Percentiles rank a stretch among this genome's conserved stretches.
Evolutionary conservation across 2,888 invertebrate species (phyloP).

Genomic region (Agrochola litura): DNA sequence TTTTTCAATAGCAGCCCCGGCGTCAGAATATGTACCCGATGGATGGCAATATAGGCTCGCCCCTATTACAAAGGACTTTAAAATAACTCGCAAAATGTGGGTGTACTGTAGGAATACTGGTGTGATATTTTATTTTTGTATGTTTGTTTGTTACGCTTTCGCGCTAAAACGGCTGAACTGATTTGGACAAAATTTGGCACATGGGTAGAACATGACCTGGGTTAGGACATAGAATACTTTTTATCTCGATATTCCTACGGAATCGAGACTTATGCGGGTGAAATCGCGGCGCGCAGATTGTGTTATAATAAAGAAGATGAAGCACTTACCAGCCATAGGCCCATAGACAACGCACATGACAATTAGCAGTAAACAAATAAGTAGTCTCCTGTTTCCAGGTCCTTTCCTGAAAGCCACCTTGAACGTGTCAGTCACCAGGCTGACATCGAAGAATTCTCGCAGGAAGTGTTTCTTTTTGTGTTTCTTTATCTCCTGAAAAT

Average conservation of each 20-base stretch:
- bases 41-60: background rate
- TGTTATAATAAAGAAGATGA: background rate
- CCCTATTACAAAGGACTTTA: too few relatives aligned
- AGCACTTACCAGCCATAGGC: conserved; percentile 93
- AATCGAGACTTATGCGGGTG: too few relatives aligned
- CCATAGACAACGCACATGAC: conserved; percentile 96
- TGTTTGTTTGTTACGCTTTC: too few relatives aligned
- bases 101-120: too few relatives aligned
- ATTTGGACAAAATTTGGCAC: too few relatives aligned
- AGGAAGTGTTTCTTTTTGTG: conserved; percentile 78
- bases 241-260: too few relatives aligned
- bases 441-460: conserved; percentile 94
- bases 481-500: conserved; percentile 47
- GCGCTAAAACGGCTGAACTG: too few relatives aligned
- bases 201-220: too few relatives aligned
- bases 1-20: background rate
- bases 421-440: conserved; percentile 94
- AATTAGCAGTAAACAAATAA: conserved; percentile 94
- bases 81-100: too few relatives aligned
- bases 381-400: conserved; percentile 92
- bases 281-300: too few relatives aligned
- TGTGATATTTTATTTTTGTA: too few relatives aligned
- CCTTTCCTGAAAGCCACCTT: conserved; percentile 94
- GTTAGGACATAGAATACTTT: too few relatives aligned
- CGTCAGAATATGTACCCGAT: background rate